Evolutionary conservation across 2,888 invertebrate species (phyloP).

Genomic region (Chelonus formosanus): DNA sequence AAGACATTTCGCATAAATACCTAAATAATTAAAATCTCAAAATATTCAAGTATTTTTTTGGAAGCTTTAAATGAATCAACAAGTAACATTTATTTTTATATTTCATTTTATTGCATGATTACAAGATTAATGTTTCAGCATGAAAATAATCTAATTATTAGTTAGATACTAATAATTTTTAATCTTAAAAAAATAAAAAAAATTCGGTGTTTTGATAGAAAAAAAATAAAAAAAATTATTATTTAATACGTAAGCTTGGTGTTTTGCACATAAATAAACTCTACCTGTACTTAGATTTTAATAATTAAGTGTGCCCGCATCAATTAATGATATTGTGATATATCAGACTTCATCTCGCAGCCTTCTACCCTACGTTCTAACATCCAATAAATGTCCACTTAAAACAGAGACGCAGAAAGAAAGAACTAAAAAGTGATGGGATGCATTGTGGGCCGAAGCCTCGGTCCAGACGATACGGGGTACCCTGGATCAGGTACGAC

Average conservation of each 20-base stretch:
- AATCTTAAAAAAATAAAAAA: too few species aligned
- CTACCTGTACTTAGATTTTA: slow-evolving; percentile 15
- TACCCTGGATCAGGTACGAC: slow-evolving; percentile 64
- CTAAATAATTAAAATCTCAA: not conserved
- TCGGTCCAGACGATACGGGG: slow-evolving; percentile 64
- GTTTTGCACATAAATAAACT: slow-evolving; percentile 7
- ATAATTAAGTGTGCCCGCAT: slow-evolving; percentile 34
- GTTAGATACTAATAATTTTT: too few species aligned
- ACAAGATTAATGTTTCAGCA: too few species aligned
- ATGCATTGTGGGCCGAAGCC: slow-evolving; percentile 64
- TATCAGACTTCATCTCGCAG: slow-evolving; percentile 58
- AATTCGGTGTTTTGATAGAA: too few species aligned
- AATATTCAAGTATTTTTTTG: too few species aligned
- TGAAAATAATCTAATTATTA: too few species aligned
- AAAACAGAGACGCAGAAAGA: slow-evolving; percentile 63
- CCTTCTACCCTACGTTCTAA: slow-evolving; percentile 54
- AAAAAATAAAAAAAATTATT: not conserved
- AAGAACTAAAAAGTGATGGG: slow-evolving; percentile 62
- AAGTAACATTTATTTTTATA: not conserved
- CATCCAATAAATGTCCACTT: slow-evolving; percentile 62
- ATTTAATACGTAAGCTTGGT: too few species aligned
- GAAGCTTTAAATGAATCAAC: not conserved
- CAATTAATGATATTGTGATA: slow-evolving; percentile 49
- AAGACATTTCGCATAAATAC: not conserved
- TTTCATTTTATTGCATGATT: too few species aligned